Evolutionary conservation across 2,888 invertebrate species (phyloP).

Genomic region (Heliconius ethilla): DNA sequence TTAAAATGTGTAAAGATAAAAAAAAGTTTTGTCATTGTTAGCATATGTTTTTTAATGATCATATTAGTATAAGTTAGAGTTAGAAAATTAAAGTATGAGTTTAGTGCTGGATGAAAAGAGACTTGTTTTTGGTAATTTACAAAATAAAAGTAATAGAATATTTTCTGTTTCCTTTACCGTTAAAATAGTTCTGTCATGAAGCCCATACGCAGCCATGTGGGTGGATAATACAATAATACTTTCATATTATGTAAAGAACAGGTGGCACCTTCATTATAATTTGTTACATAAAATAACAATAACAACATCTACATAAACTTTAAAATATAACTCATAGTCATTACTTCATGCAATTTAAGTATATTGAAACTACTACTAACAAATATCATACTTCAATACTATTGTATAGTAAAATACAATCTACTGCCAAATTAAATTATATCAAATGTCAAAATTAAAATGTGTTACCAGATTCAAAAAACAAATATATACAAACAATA

Average conservation of each 20-base stretch:
- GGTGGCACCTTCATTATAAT: background rate
- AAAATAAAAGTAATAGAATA: background rate
- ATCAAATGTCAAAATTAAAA: background rate
- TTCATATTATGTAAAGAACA: conserved; percentile 12
- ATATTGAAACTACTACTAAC: background rate
- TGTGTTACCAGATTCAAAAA: background rate
- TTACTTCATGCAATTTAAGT: conserved; percentile 15
- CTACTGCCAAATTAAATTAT: background rate
- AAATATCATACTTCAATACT: background rate
- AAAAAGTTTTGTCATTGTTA: background rate
- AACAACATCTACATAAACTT: background rate
- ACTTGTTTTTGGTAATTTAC: conserved; percentile 22
- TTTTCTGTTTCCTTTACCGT: background rate
- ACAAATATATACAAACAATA: too few relatives aligned
- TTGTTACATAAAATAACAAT: conserved; percentile 11
- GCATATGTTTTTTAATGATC: background rate
- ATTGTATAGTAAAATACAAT: background rate
- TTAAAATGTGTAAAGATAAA: too few relatives aligned
- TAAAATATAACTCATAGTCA: background rate
- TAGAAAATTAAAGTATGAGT: background rate
- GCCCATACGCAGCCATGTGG: background rate
- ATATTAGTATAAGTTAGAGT: background rate
- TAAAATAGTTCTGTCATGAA: background rate
- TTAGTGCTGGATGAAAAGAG: conserved; percentile 25
- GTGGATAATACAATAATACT: background rate